Percentiles rank a stretch among this genome's conserved stretches.
Evolutionary conservation across 2,113 vertebrate genomes (phyloP).

Genomic region (Alligator mississippiensis): DNA sequence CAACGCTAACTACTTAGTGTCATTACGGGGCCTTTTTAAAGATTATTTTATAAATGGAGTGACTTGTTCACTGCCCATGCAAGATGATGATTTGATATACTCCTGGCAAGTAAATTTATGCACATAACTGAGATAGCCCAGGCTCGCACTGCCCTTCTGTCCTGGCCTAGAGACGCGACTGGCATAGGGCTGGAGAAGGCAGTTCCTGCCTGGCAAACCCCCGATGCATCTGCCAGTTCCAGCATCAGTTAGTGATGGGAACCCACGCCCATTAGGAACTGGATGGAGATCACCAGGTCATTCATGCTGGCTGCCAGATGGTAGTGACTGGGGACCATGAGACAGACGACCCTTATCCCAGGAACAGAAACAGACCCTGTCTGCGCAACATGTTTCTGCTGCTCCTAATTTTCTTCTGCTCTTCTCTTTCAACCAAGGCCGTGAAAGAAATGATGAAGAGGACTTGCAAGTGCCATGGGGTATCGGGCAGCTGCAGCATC

Average conservation of each 20-base stretch:
- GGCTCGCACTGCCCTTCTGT: background rate
- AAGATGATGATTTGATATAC: background rate
- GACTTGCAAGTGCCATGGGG: slow-evolving; percentile 95
- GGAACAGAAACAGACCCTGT: fast-evolving
- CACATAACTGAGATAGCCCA: fast-evolving
- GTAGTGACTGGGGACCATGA: fast-evolving
- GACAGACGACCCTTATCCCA: background rate
- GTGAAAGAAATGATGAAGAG: slow-evolving; percentile 90
- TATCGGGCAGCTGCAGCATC: slow-evolving; percentile 96
- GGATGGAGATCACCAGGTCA: background rate
- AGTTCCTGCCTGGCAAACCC: background rate
- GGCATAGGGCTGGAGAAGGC: background rate
- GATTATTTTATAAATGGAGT: slow-evolving; percentile 22
- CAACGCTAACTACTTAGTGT: slow-evolving; percentile 27
- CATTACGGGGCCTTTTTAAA: slow-evolving; percentile 53
- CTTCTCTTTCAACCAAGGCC: slow-evolving; percentile 76
- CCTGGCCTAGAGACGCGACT: background rate
- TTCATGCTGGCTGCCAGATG: background rate
- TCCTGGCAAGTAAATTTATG: background rate
- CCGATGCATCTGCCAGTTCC: background rate
- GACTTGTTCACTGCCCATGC: background rate
- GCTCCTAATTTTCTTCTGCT: background rate
- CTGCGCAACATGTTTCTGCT: background rate
- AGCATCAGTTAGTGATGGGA: background rate
- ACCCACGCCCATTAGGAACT: background rate